Evolutionary conservation across 2,113 vertebrate species (phyloP).

Genomic region (Neoarius graeffei): DNA sequence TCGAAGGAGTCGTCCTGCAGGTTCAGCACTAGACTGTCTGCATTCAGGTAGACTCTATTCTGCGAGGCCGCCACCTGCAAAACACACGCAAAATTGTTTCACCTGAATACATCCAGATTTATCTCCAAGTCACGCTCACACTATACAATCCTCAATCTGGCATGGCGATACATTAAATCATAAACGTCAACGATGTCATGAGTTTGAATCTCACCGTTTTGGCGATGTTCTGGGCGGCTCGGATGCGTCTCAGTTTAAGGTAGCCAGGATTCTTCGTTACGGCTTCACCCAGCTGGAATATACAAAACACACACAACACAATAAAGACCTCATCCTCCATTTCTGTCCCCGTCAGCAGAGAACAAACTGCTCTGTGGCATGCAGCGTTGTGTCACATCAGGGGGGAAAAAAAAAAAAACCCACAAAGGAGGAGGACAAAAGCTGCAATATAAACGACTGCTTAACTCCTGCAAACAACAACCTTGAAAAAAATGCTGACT

Average conservation of each 20-base stretch:
- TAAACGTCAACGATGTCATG: background rate
- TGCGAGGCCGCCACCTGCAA: constrained; percentile 84
- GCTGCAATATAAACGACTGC: background rate
- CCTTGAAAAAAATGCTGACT: constrained; percentile 8
- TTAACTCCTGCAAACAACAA: background rate
- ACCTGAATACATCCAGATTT: background rate
- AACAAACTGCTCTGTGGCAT: constrained; percentile 24
- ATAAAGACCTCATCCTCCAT: background rate
- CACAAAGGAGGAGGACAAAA: background rate
- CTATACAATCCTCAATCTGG: too few relatives aligned
- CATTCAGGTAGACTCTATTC: constrained; percentile 90
- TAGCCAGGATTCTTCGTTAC: constrained; percentile 85
- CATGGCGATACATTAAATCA: background rate
- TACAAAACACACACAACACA: constrained; percentile 29
- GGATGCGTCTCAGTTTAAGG: constrained; percentile 89
- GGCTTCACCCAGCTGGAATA: constrained; percentile 72
- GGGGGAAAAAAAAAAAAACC: background rate
- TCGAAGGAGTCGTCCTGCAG: constrained; percentile 85
- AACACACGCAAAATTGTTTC: background rate
- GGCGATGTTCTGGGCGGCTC: constrained; percentile 91
- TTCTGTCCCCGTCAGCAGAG: constrained; percentile 29
- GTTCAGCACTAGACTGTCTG: constrained; percentile 90
- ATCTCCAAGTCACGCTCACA: background rate
- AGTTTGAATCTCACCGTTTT: constrained; percentile 80
- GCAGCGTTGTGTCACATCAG: constrained; percentile 28